A percentile compares a stretch with the other conserved stretches of the same genome.
phyloP scores from a whole-genome alignment of 2,113 vertebrate species.

The Odocoileus virginianus region DNA sequence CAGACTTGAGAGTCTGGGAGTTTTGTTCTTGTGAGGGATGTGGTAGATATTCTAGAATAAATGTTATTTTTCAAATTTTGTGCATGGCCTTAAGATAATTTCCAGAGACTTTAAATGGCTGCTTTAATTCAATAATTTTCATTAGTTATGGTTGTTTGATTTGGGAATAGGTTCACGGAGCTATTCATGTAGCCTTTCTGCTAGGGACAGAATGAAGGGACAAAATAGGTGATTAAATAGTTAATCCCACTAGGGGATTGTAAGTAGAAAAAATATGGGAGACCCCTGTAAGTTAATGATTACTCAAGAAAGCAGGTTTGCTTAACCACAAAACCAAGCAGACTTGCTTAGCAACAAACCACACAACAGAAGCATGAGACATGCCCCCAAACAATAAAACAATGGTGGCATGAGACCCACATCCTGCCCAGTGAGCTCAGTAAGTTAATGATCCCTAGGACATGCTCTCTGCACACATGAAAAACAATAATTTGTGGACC shows the following conservation, averaged over 20 bases:
- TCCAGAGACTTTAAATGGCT: background rate
- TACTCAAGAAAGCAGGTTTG: background rate
- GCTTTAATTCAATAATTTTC: background rate
- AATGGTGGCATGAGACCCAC: background rate
- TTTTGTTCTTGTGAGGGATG: background rate
- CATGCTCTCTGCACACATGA: background rate
- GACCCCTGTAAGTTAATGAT: background rate
- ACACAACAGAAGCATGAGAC: background rate
- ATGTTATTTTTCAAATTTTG: background rate
- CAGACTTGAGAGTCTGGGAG: background rate
- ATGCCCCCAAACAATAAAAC: background rate
- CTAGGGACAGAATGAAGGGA: background rate
- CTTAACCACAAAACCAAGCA: background rate
- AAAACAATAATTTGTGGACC: background rate
- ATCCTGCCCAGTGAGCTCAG: background rate
- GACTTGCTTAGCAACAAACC: background rate
- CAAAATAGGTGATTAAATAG: background rate
- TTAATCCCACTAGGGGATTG: background rate
- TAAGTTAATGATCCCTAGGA: background rate
- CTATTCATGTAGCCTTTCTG: background rate
- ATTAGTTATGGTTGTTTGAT: background rate
- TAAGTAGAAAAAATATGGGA: background rate
- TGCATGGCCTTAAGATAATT: background rate
- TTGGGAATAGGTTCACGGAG: background rate
- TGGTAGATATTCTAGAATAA: background rate